Evolutionary conservation across 2,888 invertebrate genomes (phyloP).

Genomic region (Lomographa bimaculata): DNA sequence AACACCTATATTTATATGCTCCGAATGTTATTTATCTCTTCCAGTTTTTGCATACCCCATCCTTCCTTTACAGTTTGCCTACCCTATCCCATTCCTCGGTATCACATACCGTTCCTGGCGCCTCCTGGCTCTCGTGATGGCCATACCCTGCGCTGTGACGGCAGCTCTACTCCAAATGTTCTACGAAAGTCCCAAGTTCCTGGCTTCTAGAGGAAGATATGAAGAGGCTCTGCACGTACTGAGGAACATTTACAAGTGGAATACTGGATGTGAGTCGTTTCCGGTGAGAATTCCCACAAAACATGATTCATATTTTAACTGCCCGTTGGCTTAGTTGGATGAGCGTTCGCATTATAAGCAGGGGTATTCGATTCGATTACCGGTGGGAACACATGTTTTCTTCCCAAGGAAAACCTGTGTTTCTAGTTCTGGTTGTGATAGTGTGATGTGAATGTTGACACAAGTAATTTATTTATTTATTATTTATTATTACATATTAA

Average conservation of each 20-base stretch:
- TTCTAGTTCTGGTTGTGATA: too few relatives aligned
- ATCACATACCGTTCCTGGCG: slow-evolving; percentile 89
- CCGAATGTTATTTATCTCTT: too few relatives aligned
- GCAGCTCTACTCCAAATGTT: slow-evolving; percentile 82
- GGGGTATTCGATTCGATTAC: too few relatives aligned
- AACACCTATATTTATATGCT: too few relatives aligned
- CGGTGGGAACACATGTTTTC: too few relatives aligned
- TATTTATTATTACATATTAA: too few relatives aligned
- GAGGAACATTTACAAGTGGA: slow-evolving; percentile 63
- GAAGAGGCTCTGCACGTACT: slow-evolving; percentile 82
- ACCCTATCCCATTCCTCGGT: slow-evolving; percentile 83
- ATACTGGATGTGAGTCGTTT: slow-evolving; percentile 63
- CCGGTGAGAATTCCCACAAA: slow-evolving; percentile 63
- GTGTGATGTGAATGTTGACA: too few relatives aligned
- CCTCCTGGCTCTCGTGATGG: slow-evolving; percentile 86
- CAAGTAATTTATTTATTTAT: too few relatives aligned
- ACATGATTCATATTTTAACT: too few relatives aligned
- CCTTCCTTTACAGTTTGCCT: slow-evolving; percentile 22
- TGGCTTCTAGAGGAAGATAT: slow-evolving; percentile 82
- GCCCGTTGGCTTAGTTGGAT: too few relatives aligned
- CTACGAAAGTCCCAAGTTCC: slow-evolving; percentile 92
- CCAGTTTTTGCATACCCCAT: slow-evolving; percentile 21
- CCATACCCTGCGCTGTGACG: slow-evolving; percentile 85
- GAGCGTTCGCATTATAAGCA: too few relatives aligned
- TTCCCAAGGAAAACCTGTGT: too few relatives aligned